Conservation (phyloP, 37 sponge, comb jelly and placozoan species). For the Beroe forskalii region DNA sequence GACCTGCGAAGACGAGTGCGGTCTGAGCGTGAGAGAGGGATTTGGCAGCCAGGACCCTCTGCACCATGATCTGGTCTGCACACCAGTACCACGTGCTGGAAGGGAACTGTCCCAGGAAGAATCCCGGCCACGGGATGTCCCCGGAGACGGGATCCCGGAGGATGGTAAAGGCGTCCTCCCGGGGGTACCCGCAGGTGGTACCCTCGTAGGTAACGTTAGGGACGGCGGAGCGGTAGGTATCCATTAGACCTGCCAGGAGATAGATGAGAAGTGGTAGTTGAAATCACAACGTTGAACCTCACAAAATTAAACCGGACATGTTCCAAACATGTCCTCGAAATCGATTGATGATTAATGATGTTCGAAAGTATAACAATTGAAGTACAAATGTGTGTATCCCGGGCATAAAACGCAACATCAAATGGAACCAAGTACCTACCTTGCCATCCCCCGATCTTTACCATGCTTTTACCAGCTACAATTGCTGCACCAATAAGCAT, state of each 20-base stretch:
- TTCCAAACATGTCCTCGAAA: too few relatives aligned
- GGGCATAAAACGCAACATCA: too few relatives aligned
- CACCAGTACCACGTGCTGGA: slow-evolving; percentile 73
- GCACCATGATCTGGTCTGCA: slow-evolving; percentile 70
- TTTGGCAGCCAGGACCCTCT: slow-evolving; percentile 69
- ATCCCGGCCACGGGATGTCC: slow-evolving; percentile 69
- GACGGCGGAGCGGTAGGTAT: background rate
- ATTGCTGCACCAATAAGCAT: slow-evolving; percentile 68
- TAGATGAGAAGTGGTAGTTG: too few relatives aligned
- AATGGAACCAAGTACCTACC: slow-evolving; percentile 15
- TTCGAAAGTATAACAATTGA: too few relatives aligned
- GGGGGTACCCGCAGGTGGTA: slow-evolving; percentile 5
- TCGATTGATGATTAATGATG: too few relatives aligned
- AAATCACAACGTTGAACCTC: too few relatives aligned
- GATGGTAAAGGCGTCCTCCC: slow-evolving; percentile 66
- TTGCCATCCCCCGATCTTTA: slow-evolving; percentile 66
- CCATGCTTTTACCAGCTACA: slow-evolving; percentile 58
- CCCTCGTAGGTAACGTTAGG: slow-evolving; percentile 45
- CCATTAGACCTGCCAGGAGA: slow-evolving; percentile 4
- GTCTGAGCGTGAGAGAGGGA: slow-evolving; percentile 64
- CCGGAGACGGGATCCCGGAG: slow-evolving; percentile 38
- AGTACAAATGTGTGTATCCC: too few relatives aligned
- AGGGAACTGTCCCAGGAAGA: slow-evolving; percentile 66
- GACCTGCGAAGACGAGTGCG: slow-evolving; percentile 67
- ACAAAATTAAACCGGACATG: too few relatives aligned